Evolutionary conservation across 2,888 invertebrate species (phyloP), one percentile per base, ranked within the genome.

Genomic region (Synergus laeviventris): DNA sequence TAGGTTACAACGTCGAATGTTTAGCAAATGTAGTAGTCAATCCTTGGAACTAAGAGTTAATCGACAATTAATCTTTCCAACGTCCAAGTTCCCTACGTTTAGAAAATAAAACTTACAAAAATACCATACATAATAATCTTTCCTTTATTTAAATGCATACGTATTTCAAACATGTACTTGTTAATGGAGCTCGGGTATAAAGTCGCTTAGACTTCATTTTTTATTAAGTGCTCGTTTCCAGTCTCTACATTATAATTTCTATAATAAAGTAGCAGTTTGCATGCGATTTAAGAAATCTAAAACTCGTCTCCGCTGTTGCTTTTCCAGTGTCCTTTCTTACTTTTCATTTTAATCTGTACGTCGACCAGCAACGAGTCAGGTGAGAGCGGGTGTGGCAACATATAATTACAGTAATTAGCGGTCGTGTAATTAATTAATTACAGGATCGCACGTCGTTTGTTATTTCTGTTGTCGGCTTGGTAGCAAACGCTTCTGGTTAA

Each of bases 341-440:
- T 21, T 59, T 59, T 60, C 18, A 54, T 60, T 74, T 74, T 49
- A 31, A 31, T 54, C 36, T 49, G 24, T 42, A 18, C 45, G 36
- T 31, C 12, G 70, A 36, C 70, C 36, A 18, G 36, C 7, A 54
- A 45, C n/a, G 49, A 70, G 36, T 70, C 31, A 70, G 49, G 70
- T 85, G 79, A 82, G 79, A 83, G 81, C 79, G 81, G 86, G 86
- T 85, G 87, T 86, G 86, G 83, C 84, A 84, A 86, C 84, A 83
- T 86, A 84, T 87, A 87, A 87, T 89, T 86, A 88, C 83, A 80
- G 87, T 86, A 87, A 88, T 87, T 87, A 88, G 84, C 84, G 82
- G 81, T 81, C 85, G 82, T 80, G 86, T 86, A 87, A 89, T 89
- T 89, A 89, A 89, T 89, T 88, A 31, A 31, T 31, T 31, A 31